Percentiles rank a stretch among this genome's conserved stretches.
Evolutionary conservation across 2,888 invertebrate genomes (phyloP).

Genomic region (Aporophyla lueneburgensis): DNA sequence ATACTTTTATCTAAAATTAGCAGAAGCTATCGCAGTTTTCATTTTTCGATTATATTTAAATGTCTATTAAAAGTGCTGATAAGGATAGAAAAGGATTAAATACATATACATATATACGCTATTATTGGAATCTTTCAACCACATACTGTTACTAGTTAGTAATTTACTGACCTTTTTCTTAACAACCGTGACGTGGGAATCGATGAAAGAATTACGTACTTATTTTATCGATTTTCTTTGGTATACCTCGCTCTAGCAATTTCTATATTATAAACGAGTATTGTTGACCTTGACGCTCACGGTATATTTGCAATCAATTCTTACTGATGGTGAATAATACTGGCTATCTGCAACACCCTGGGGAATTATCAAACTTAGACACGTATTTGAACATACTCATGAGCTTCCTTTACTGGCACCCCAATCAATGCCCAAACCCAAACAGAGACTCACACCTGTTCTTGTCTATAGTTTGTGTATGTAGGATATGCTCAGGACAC

Average conservation of each 20-base stretch:
- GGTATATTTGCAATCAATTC: neutral
- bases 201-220: neutral
- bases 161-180: neutral
- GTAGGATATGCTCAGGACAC: too few relatives aligned
- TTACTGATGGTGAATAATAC: neutral
- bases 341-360: neutral
- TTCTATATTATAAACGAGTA: neutral
- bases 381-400: neutral
- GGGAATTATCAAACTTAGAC: neutral
- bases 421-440: neutral
- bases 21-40: neutral
- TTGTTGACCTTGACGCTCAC: neutral
- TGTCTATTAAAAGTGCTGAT: neutral
- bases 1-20: neutral
- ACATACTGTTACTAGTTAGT: slow-evolving; percentile 2
- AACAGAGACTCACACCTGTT: neutral
- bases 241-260: neutral
- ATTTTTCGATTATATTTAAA: neutral
- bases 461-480: too few relatives aligned
- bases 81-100: neutral
- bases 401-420: neutral
- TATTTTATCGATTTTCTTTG: slow-evolving; percentile 12
- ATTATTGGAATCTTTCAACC: slow-evolving; percentile 13
- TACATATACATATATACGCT: neutral
- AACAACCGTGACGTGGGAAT: neutral